phyloP scores from a whole-genome alignment of 2,888 invertebrate species.

The Ectemnius cavifrons region DNA sequence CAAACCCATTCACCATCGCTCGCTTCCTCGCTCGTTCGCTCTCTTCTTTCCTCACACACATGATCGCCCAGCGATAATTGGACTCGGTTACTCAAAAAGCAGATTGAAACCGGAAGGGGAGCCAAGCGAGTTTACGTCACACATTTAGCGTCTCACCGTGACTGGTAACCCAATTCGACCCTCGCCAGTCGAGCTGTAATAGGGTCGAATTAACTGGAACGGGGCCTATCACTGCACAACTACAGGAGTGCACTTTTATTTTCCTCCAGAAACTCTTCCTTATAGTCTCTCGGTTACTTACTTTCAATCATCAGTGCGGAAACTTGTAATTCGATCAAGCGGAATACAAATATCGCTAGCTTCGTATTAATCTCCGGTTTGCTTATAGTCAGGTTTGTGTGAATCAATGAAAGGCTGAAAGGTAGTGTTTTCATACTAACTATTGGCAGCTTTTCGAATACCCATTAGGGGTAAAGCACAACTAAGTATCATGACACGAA shows the following conservation, averaged over 20 bases:
- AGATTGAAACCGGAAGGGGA: constrained; percentile 48
- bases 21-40: background rate
- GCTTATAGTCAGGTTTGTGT: no score
- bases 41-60: constrained; percentile 31
- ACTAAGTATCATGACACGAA: no score
- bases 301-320: background rate
- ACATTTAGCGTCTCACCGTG: constrained; percentile 23
- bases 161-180: constrained; percentile 54
- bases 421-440: no score
- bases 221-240: constrained; percentile 16
- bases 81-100: constrained; percentile 40
- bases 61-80: constrained; percentile 49
- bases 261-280: background rate
- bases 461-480: no score
- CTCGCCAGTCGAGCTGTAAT: constrained; percentile 42
- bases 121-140: constrained; percentile 40
- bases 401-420: no score
- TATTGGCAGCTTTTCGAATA: no score
- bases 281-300: background rate
- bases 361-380: no score
- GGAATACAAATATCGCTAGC: background rate
- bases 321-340: background rate
- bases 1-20: constrained; percentile 20
- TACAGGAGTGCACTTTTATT: constrained; percentile 31
- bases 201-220: constrained; percentile 50